A percentile compares a stretch with the other conserved stretches of the same genome.
Evolutionary conservation across 2,797 vertebrate species (phyloP).

Genomic region (Mallotus villosus): DNA sequence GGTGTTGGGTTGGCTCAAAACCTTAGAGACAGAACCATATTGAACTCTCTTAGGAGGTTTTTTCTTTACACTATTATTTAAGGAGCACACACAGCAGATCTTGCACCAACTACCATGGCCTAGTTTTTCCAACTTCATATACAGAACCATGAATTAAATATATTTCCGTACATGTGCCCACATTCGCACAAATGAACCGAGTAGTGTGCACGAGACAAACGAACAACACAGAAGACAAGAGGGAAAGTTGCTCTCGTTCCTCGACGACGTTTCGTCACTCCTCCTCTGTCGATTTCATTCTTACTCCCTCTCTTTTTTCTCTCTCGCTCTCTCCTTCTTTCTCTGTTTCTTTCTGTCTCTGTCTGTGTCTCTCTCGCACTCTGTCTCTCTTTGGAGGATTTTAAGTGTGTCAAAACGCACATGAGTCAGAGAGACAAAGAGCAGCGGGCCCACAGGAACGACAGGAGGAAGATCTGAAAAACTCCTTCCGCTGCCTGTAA

Average conservation of each 20-base stretch:
- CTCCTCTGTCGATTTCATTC: not conserved
- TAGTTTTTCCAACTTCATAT: slow-evolving; percentile 70
- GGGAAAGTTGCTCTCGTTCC: slow-evolving; percentile 56
- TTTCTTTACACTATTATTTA: slow-evolving; percentile 65
- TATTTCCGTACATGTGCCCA: slow-evolving; percentile 58
- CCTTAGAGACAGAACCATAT: slow-evolving; percentile 61
- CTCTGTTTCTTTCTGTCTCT: not conserved
- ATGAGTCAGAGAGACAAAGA: slow-evolving; percentile 15
- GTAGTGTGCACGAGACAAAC: slow-evolving; percentile 44
- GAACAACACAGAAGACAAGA: slow-evolving; percentile 58
- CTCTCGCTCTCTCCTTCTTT: slow-evolving; percentile 12
- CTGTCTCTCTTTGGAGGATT: slow-evolving; percentile 55
- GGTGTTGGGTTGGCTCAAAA: slow-evolving; percentile 64
- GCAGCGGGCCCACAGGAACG: slow-evolving; percentile 55
- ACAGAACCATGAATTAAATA: slow-evolving; percentile 68
- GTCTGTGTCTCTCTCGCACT: slow-evolving; percentile 21
- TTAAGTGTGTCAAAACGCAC: slow-evolving; percentile 64
- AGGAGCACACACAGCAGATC: slow-evolving; percentile 64
- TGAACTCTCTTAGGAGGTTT: slow-evolving; percentile 56
- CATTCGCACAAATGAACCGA: slow-evolving; percentile 52
- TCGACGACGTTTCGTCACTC: slow-evolving; percentile 34
- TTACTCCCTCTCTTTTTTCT: slow-evolving; percentile 19
- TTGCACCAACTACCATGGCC: slow-evolving; percentile 68
- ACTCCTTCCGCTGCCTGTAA: slow-evolving; percentile 68
- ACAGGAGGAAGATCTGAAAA: slow-evolving; percentile 71